Percentiles rank a stretch among this genome's conserved stretches.
phyloP scores from a whole-genome alignment of 2,113 vertebrate species.

The Cryptotis parvus region DNA sequence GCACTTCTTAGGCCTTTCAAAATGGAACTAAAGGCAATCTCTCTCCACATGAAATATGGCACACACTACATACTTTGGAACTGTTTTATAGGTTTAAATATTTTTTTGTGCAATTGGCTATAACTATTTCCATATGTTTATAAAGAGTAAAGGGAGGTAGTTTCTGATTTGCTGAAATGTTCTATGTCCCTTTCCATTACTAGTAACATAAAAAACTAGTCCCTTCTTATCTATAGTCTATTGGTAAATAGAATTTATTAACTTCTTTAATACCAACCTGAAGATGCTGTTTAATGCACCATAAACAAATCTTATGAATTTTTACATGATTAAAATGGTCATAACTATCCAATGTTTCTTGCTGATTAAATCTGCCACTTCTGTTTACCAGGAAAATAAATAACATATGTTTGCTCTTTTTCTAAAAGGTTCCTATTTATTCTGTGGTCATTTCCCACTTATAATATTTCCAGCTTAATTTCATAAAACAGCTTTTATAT shows the following conservation, averaged over 20 bases:
- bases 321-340: conserved; percentile 97
- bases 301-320: conserved; percentile 89
- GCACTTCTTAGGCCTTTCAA: conserved; percentile 83
- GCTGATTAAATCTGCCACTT: conserved; percentile 98
- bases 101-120: conserved; percentile 84
- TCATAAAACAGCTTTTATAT: conserved; percentile 90
- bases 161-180: conserved; percentile 77
- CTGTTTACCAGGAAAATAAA: conserved; percentile 98
- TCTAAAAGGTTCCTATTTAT: conserved; percentile 90
- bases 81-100: conserved; percentile 87
- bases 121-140: conserved; percentile 88
- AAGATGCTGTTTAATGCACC: conserved; percentile 92
- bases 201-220: conserved; percentile 53
- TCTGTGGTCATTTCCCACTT: conserved; percentile 91
- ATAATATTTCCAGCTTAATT: conserved; percentile 91
- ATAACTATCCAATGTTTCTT: conserved; percentile 97
- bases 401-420: conserved; percentile 94
- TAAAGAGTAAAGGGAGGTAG: conserved; percentile 84
- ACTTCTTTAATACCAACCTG: conserved; percentile 84
- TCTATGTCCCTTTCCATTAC: conserved; percentile 72
- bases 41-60: conserved; percentile 80
- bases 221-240: conserved; percentile 91
- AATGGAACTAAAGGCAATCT: conserved; percentile 82
- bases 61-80: conserved; percentile 85
- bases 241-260: conserved; percentile 89